Base-by-base conservation (phyloP, 2,113 vertebrate species). In the Onychorhynchus coronatus region DNA sequence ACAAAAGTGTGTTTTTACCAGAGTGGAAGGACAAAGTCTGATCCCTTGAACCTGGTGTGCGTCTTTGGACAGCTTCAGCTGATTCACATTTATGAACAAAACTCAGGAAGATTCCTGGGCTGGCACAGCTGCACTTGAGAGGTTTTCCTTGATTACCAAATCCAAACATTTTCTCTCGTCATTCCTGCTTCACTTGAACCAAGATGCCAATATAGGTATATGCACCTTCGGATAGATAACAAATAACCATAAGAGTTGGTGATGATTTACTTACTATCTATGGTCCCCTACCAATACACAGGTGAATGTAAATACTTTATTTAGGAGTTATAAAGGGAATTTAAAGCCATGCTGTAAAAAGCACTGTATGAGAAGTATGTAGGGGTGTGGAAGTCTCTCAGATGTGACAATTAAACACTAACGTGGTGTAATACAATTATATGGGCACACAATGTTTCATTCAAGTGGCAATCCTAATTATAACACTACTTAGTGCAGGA, bases 381-480 rank as follows among this genome's bases (percentile, higher is more conserved):
- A 79, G 75, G 79, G 33, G 95, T 86, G 90, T 78, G 44, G 28
- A 75, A 61, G 49, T 49, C 83, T 91, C 65, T 81, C 66, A 94
- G 93, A 89, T 81, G 90, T 81, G 92, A 94, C 93, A 95, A 96
- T 93, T 84, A 92, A 88, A 91, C 44, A 68, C 88, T 91, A 93
- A 93, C 88, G 88, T 90, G 93, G 92, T 96, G 92, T 94, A 95
- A 96, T 89, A 84, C 49, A 95, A 82, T 94, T 77, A 92, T 80
- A 66, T 24, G 70, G 89, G 92, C 91, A 92, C 95, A 84, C 66
- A 39, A 70, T 58, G 88, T 89, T 94, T 97, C 96, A 95, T 96
- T 96, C 93, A 93, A 96, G 88, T 95, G 92, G 96, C 93, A 93
- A 75, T 87, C 92, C 95, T 96, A 96, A 96, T 97, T 94, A 96